Base-by-base conservation (phyloP, 2,888 invertebrate species). In the Phyllotreta cruciferae region DNA sequence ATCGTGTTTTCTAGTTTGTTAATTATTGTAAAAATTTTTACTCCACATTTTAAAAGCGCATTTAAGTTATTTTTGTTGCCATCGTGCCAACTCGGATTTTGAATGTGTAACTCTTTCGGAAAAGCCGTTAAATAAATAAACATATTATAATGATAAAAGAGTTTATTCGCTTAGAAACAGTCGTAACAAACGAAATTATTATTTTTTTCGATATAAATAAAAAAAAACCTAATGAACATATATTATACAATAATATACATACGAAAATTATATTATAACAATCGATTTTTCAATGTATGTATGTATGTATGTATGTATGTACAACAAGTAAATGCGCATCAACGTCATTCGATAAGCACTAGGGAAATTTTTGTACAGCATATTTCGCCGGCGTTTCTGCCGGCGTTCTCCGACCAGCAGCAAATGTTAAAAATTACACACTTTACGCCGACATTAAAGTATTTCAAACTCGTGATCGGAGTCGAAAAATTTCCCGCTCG, bases 381-480 rank as follows among this genome's bases (percentile, higher is more conserved):
- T n/a, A 41, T n/a, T 41, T 41, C 4, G 1, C 9, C 3, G 10
- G 1, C 9, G 41, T 41, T n/a, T 41, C 4, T 5, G 41, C n/a
- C 41, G 41, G n/a, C 2, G 10, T 41, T n/a, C 3, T 41, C 10
- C 10, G 10, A n/a, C 10, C 10, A 41, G 9, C 9, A n/a, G 10
- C 10, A 41, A n/a, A 41, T 41, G 10, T 41, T 41, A 41, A n/a
- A 41, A 2, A 3, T 41, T 41, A 24, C 24, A 24, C 24, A 47
- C 39, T 54, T 45, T 44, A 56, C 14, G 44, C 8, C 38, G 39
- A 36, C 35, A 55, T 64, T 88, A 90, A 78, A 93, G 86, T 74
- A 93, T 87, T 82, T 93, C 93, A 78, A 92, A 93, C 76, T 92
- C 93, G 71, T 91, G 90, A 74, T 93, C 93, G 1, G 92, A 92